A percentile compares a stretch with the other conserved stretches of the same genome.
Evolutionary conservation across 2,888 invertebrate species (phyloP).

Genomic region (Hedya salicella): DNA sequence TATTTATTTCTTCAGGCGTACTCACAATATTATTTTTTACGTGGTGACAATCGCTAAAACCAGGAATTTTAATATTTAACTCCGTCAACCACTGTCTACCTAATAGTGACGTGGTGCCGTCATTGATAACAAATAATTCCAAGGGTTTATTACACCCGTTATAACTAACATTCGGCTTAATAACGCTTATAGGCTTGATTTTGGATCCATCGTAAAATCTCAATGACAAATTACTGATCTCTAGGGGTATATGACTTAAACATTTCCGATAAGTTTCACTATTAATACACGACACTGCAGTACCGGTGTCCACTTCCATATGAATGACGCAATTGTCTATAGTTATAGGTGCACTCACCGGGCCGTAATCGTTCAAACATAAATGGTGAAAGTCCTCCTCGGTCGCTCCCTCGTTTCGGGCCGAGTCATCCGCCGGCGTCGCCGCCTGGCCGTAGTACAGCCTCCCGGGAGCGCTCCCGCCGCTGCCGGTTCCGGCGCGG

Average conservation of each 20-base stretch:
- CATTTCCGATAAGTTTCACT: slow-evolving; percentile 41
- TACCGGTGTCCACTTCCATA: slow-evolving; percentile 52
- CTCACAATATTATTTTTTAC: too few species aligned
- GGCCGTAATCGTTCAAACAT: slow-evolving; percentile 42
- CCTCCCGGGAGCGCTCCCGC: background rate
- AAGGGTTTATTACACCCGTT: background rate
- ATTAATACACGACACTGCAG: slow-evolving; percentile 50
- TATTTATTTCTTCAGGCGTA: too few species aligned
- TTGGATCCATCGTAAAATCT: slow-evolving; percentile 23
- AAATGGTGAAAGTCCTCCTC: slow-evolving; percentile 39
- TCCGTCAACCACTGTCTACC: slow-evolving; percentile 19
- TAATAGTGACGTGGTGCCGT: slow-evolving; percentile 5
- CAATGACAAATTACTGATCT: slow-evolving; percentile 1
- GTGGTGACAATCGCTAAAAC: background rate
- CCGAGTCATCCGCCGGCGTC: background rate
- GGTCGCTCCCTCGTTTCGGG: background rate
- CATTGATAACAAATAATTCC: slow-evolving; percentile 9
- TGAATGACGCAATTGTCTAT: slow-evolving; percentile 39
- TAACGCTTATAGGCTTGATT: slow-evolving; percentile 14
- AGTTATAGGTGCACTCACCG: slow-evolving; percentile 45
- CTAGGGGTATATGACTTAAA: background rate
- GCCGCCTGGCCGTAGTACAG: background rate
- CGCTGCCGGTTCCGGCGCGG: background rate
- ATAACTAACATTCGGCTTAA: slow-evolving; percentile 7
- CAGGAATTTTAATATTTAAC: background rate